These are phyloP conservation scores for Nothocercus nigrocapillus DNA, from an alignment of 2,113 vertebrate genomes.

Conservation along the genomic window DNA sequence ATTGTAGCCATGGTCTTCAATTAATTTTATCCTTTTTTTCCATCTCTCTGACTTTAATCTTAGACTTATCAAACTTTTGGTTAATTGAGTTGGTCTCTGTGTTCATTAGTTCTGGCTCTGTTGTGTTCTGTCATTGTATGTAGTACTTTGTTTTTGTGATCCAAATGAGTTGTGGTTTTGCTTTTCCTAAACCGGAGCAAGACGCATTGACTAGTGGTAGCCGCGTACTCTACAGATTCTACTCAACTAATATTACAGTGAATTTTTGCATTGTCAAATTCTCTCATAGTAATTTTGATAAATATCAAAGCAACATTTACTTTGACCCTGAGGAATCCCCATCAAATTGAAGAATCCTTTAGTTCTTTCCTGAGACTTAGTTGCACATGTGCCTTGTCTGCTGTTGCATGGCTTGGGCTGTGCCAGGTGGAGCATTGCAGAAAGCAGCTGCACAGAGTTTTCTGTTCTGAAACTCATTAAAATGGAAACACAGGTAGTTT, in stretches of 20 bases:
- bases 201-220: neutral
- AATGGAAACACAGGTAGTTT: neutral
- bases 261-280: neutral
- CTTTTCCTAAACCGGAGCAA: neutral
- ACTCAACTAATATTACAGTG: neutral
- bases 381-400: neutral
- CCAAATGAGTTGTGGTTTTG: neutral
- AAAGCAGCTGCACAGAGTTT: neutral
- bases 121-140: neutral
- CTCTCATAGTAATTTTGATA: neutral
- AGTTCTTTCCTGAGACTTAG: neutral
- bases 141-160: neutral
- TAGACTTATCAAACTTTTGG: neutral
- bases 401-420: neutral
- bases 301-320: neutral
- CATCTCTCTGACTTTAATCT: neutral
- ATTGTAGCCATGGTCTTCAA: neutral
- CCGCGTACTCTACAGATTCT: neutral
- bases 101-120: neutral
- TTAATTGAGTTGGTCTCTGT: neutral
- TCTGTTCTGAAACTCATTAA: neutral
- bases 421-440: neutral
- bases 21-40: constrained; percentile 19
- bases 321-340: neutral
- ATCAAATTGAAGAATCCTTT: neutral